phyloP scores from a whole-genome alignment of 1,140 invertebrate genomes.

The Ips typographus region DNA sequence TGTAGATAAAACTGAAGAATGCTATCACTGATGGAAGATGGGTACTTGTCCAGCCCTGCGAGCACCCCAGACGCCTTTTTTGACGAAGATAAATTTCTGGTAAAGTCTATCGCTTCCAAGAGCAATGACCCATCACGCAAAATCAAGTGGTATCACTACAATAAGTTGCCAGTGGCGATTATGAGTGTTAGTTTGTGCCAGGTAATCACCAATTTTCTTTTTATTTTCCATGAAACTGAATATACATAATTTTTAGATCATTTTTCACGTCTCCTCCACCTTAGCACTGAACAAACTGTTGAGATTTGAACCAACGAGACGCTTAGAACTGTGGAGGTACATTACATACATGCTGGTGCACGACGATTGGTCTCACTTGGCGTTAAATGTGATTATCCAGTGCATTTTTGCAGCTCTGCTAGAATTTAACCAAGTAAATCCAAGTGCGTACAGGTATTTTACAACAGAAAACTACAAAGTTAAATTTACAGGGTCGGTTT shows the following conservation, averaged over 20 bases:
- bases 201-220: conserved; percentile 32
- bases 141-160: conserved; percentile 27
- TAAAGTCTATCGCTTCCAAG: conserved; percentile 16
- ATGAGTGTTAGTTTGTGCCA: conserved; percentile 39
- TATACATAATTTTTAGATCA: conserved; percentile 52
- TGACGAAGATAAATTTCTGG: conserved; percentile 36
- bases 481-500: conserved; percentile 59
- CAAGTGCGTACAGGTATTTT: too few species aligned
- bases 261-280: conserved; percentile 55
- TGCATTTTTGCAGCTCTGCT: conserved; percentile 68
- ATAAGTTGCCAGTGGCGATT: conserved; percentile 39
- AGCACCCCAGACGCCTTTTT: conserved; percentile 36
- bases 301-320: conserved; percentile 69
- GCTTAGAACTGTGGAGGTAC: conserved; percentile 75
- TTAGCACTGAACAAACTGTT: conserved; percentile 57
- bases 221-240: neutral
- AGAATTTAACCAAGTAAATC: conserved; percentile 72
- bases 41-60: conserved; percentile 27
- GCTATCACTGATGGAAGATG: conserved; percentile 6
- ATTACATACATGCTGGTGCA: conserved; percentile 84
- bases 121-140: conserved; percentile 3
- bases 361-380: conserved; percentile 65
- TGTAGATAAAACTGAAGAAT: neutral
- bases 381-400: conserved; percentile 66
- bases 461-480: too few species aligned